Conservation (phyloP, 2,888 invertebrate species). For the Pristionchus fissidentatus region DNA sequence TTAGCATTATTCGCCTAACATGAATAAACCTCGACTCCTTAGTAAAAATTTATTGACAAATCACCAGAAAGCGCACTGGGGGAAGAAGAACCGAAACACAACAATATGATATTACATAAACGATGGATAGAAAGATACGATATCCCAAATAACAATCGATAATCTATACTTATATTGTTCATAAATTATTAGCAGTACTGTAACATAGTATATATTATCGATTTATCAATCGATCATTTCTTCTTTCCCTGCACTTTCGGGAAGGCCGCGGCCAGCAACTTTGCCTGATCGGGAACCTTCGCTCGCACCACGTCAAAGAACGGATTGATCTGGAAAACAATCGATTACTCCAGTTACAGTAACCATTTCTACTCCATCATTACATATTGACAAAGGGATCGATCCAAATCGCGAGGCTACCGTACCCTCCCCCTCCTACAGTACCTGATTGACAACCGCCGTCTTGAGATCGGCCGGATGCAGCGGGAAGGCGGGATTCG, state of each 20-base stretch:
- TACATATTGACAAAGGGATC: neutral
- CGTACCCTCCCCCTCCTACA: neutral
- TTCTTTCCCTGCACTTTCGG: constrained; percentile 58
- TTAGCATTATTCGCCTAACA: neutral
- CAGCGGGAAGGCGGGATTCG: constrained; percentile 77
- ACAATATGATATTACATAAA: neutral
- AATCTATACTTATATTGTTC: neutral
- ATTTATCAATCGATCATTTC: constrained; percentile 38
- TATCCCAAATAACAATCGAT: constrained; percentile 26
- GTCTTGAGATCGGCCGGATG: constrained; percentile 95
- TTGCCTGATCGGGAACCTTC: constrained; percentile 57
- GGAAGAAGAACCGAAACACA: constrained; percentile 23
- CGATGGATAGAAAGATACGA: constrained; percentile 3
- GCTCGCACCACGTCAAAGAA: constrained; percentile 59
- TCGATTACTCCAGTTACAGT: too few relatives aligned
- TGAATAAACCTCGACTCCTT: too few relatives aligned
- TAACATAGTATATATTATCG: neutral
- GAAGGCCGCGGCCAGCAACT: constrained; percentile 62
- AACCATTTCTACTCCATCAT: too few relatives aligned
- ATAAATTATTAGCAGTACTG: neutral
- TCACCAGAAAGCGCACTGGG: constrained; percentile 4
- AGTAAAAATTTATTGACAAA: neutral
- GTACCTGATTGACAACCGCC: constrained; percentile 82
- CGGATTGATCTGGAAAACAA: constrained; percentile 25
- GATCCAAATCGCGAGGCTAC: neutral